A percentile compares a stretch with the other conserved stretches of the same genome.
Evolutionary conservation across 2,113 vertebrate genomes (phyloP).

Genomic region (Octodon degus): DNA sequence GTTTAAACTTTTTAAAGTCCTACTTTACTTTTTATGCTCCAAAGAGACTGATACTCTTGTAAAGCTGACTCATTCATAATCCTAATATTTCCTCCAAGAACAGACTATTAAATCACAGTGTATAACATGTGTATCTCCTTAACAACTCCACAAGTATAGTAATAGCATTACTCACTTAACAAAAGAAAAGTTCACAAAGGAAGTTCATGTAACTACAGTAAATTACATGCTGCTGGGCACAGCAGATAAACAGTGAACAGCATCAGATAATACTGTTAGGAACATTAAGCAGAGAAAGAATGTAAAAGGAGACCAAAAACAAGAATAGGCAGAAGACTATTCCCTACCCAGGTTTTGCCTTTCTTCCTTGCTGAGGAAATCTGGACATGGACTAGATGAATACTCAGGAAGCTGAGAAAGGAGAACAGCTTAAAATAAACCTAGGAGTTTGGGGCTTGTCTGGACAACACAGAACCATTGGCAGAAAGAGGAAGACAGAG

Average conservation of each 20-base stretch:
- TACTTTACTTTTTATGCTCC: conserved; percentile 5
- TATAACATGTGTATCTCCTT: not conserved
- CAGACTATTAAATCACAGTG: not conserved
- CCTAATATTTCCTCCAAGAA: not conserved
- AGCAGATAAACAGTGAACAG: not conserved
- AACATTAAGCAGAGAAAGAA: not conserved
- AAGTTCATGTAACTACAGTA: not conserved
- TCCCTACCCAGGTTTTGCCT: not conserved
- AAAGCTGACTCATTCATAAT: not conserved
- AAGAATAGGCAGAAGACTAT: not conserved
- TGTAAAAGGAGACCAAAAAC: not conserved
- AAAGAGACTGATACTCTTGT: not conserved
- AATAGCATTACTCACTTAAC: conserved; percentile 14
- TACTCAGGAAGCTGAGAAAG: not conserved
- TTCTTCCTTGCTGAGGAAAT: not conserved
- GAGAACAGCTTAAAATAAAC: not conserved
- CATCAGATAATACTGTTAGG: not conserved
- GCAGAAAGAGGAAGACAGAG: not conserved
- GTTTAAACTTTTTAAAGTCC: not conserved
- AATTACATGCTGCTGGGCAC: not conserved
- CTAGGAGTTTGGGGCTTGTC: not conserved
- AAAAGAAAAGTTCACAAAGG: not conserved
- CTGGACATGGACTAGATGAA: not conserved
- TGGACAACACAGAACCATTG: not conserved
- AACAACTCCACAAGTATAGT: not conserved